These are phyloP conservation scores for Tamias sibiricus DNA, from an alignment of 2,113 vertebrate genomes.

Conservation along the genomic window DNA sequence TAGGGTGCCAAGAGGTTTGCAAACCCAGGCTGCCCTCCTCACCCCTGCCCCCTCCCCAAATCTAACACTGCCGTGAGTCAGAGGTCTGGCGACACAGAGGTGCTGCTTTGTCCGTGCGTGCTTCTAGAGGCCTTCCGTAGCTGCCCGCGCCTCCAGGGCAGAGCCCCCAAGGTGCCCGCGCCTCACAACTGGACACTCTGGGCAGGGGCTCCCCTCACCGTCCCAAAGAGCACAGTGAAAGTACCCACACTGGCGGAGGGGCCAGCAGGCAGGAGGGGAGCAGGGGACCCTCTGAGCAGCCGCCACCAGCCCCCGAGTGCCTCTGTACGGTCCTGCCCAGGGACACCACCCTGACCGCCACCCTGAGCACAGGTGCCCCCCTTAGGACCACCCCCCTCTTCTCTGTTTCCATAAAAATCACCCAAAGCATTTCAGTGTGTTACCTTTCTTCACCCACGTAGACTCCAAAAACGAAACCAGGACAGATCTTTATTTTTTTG, in stretches of 20 bases:
- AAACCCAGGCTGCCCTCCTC: not conserved
- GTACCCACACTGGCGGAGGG: not conserved
- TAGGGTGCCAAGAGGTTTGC: not conserved
- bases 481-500: constrained; percentile 85
- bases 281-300: not conserved
- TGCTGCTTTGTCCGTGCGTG: not conserved
- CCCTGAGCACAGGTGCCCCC: constrained; percentile 55
- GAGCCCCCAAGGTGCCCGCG: constrained; percentile 68
- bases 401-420: constrained; percentile 63
- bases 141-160: constrained; percentile 53
- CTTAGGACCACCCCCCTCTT: not conserved
- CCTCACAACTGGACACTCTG: not conserved
- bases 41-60: not conserved
- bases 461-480: constrained; percentile 66
- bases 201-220: constrained; percentile 4
- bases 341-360: not conserved
- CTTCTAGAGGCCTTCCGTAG: constrained; percentile 60
- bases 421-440: constrained; percentile 72
- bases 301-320: not conserved
- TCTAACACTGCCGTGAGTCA: constrained; percentile 30
- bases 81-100: not conserved
- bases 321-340: not conserved
- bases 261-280: not conserved
- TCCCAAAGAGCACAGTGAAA: not conserved
- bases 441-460: constrained; percentile 58